Conservation (phyloP, 2,113 vertebrate genomes). For the Noctilio leporinus region DNA sequence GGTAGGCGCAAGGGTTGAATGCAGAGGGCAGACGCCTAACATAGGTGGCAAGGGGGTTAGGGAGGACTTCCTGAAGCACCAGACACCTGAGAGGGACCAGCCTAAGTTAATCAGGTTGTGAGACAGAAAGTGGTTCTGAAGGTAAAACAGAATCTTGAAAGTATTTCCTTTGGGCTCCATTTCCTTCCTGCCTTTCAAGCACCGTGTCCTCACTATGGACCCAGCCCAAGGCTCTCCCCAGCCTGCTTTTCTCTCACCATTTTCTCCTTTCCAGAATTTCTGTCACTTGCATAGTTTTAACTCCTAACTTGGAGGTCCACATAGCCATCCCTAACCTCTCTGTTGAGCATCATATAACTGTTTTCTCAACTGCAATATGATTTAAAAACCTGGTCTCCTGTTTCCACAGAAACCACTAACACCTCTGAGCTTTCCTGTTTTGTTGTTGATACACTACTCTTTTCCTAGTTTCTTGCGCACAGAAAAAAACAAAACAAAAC, state of each 20-base stretch:
- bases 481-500: not conserved
- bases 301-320: not conserved
- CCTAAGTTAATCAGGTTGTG: not conserved
- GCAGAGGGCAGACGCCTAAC: not conserved
- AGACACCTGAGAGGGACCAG: not conserved
- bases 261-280: not conserved
- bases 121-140: not conserved
- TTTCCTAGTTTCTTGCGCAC: not conserved
- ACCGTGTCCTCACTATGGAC: not conserved
- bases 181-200: not conserved
- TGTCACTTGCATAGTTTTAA: not conserved
- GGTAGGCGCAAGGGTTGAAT: not conserved
- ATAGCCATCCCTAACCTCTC: not conserved
- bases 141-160: not conserved
- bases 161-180: not conserved
- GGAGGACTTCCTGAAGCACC: not conserved
- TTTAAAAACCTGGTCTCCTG: slow-evolving; percentile 1
- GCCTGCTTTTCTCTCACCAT: not conserved
- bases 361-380: not conserved
- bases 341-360: not conserved
- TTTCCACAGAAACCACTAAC: not conserved
- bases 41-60: no score
- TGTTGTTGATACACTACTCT: not conserved
- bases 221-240: not conserved
- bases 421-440: not conserved